Conservation (phyloP, 1,140 invertebrate species). For the Drosophila sproati region DNA sequence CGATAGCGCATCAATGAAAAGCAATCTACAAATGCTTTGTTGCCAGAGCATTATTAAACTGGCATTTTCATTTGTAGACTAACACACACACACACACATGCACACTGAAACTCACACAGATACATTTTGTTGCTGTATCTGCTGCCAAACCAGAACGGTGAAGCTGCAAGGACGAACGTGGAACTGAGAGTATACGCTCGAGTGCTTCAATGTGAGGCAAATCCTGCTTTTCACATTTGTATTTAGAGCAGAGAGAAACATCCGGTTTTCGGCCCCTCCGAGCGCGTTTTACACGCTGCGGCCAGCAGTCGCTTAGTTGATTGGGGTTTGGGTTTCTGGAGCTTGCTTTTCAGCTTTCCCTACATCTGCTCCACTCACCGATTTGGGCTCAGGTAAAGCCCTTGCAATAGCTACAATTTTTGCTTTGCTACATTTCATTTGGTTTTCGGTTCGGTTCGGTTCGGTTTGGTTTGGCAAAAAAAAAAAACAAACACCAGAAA, state of each 20-base stretch:
- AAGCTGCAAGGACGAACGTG: constrained; percentile 21
- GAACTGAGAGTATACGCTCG: constrained; percentile 21
- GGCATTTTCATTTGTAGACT: constrained; percentile 74
- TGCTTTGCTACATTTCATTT: constrained; percentile 33
- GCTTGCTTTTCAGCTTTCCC: constrained; percentile 2
- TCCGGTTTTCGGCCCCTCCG: not conserved
- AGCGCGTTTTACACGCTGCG: constrained; percentile 26
- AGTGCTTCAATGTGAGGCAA: constrained; percentile 49
- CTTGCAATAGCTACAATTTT: constrained; percentile 46
- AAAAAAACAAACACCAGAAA: constrained; percentile 13
- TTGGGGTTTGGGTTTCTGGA: constrained; percentile 4
- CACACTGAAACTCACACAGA: constrained; percentile 4
- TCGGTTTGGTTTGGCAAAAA: constrained; percentile 8
- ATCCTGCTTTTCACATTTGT: constrained; percentile 60
- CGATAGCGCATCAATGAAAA: constrained; percentile 60
- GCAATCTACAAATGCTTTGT: constrained; percentile 79
- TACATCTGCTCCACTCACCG: constrained; percentile 4
- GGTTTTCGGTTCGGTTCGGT: not conserved
- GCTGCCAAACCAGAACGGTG: constrained; percentile 33
- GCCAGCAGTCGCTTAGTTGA: constrained; percentile 25
- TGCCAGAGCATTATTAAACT: constrained; percentile 78
- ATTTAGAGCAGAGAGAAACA: constrained; percentile 55
- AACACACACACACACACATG: constrained; percentile 25
- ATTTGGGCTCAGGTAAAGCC: constrained; percentile 44
- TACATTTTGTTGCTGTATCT: constrained; percentile 54